Conservation (phyloP, 2,797 vertebrate species). For the Falco biarmicus region DNA sequence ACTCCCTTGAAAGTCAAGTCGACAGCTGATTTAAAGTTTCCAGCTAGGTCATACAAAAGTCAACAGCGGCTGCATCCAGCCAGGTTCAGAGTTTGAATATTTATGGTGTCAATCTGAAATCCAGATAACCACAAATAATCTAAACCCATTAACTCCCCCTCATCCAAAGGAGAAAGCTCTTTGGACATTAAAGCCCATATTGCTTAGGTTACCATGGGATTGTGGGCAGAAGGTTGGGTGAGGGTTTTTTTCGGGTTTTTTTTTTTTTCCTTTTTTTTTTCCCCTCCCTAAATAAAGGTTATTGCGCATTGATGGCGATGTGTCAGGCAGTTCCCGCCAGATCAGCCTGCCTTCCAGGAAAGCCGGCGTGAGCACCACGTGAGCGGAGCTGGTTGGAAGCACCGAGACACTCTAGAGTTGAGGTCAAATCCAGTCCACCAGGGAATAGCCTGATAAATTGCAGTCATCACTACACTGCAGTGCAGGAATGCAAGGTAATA, state of each 20-base stretch:
- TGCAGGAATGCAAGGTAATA: conserved; percentile 30
- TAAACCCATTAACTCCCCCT: conserved; percentile 73
- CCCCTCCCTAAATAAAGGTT: neutral
- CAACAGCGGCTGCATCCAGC: conserved; percentile 74
- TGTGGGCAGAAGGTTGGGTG: neutral
- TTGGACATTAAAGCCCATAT: conserved; percentile 58
- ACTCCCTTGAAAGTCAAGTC: conserved; percentile 78
- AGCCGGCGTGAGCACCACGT: conserved; percentile 15
- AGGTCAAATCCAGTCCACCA: conserved; percentile 47
- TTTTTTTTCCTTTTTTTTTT: neutral
- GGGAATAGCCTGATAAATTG: conserved; percentile 52
- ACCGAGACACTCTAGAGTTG: neutral
- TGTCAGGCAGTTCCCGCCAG: conserved; percentile 45
- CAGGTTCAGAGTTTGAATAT: conserved; percentile 79
- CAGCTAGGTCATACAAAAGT: conserved; percentile 80
- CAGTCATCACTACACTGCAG: conserved; percentile 1
- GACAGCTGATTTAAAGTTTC: conserved; percentile 81
- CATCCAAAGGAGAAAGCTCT: conserved; percentile 61
- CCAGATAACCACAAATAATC: conserved; percentile 82
- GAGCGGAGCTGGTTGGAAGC: conserved; percentile 46
- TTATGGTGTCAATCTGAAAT: conserved; percentile 82
- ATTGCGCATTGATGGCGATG: neutral
- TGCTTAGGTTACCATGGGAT: conserved; percentile 44
- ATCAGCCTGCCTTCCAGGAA: conserved; percentile 48
- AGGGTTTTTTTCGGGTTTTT: neutral